These are phyloP conservation scores for Arge pagana DNA, from an alignment of 2,888 invertebrate species.

Conservation along the genomic window DNA sequence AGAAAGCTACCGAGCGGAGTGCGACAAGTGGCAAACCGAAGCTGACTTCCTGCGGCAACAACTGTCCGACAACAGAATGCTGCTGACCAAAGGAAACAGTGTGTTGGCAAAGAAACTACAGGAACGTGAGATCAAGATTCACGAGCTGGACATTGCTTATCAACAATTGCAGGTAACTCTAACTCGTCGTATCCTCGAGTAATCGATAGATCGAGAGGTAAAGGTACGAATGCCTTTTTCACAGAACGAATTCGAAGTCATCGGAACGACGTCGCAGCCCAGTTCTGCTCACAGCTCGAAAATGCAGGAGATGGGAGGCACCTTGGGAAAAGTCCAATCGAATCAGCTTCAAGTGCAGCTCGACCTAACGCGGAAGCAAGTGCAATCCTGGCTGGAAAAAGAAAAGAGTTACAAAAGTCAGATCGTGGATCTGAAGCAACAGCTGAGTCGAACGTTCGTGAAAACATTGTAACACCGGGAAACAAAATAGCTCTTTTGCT, in stretches of 20 bases:
- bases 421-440: slow-evolving; percentile 61
- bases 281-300: slow-evolving; percentile 36
- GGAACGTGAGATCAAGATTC: slow-evolving; percentile 59
- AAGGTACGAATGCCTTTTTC: not conserved
- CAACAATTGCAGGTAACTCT: slow-evolving; percentile 55
- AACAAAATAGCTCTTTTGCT: too few relatives aligned
- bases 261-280: slow-evolving; percentile 36
- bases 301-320: slow-evolving; percentile 38
- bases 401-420: slow-evolving; percentile 61
- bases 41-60: slow-evolving; percentile 57
- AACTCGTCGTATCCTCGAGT: not conserved
- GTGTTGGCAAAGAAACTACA: slow-evolving; percentile 54
- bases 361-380: slow-evolving; percentile 43
- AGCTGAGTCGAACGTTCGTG: slow-evolving; percentile 53
- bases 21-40: slow-evolving; percentile 67
- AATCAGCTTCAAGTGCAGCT: slow-evolving; percentile 39
- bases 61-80: slow-evolving; percentile 54
- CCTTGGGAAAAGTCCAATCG: slow-evolving; percentile 32
- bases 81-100: slow-evolving; percentile 51
- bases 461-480: not conserved
- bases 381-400: slow-evolving; percentile 44
- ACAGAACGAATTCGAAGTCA: slow-evolving; percentile 46
- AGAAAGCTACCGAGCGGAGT: slow-evolving; percentile 67
- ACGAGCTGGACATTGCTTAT: slow-evolving; percentile 55
- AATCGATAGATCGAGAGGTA: not conserved